Evolutionary conservation across 1,140 invertebrate species (phyloP), one percentile per base, ranked within the genome.

Genomic region (Drosophila seguyi): DNA sequence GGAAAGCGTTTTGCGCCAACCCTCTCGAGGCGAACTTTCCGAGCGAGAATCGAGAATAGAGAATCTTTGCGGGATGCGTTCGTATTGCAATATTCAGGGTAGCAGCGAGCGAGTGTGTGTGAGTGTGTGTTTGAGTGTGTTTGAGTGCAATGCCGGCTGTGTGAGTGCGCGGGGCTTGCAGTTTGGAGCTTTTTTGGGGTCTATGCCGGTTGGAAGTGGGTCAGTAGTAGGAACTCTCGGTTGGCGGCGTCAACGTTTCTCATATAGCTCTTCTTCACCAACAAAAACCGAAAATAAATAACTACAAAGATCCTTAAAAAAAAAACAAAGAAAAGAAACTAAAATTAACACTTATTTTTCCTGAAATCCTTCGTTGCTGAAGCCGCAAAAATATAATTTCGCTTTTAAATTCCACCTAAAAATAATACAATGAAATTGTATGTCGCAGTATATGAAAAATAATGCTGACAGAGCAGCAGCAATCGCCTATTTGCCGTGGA

Each of bases 171-270:
- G 60, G 71, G 10, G 34, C 36, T 56, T 61, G 75, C 58, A 50
- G 41, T 78, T 72, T 44, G 41, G 57, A 73, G 68, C 77, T 73
- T 73, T 79, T 77, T 77, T 47, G 74, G 73, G 74, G 74, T 77
- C 74, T 77, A 77, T 77, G 74, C 74, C 74, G 74, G 74, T 77
- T 83, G 55, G 86, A 90, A 81, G 81, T 90, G 85, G 85, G 85
- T 90, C 85, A 90, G 85, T 90, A 90, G 85, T 88, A 85, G 77
- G 77, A 87, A 72, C 75, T 72, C 76, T 84, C 75, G 72, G 75
- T 77, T 48, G 66, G 76, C 80, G 80, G 83, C 83, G 78, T 72
- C 66, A 88, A 84, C 84, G 82, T 86, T 86, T 75, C 53, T n/a
- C 67, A 55, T 11, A 41, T 73, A 42, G 69, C 69, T 73, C 69